phyloP scores from a whole-genome alignment of 2,113 vertebrate genomes.

The Rhipidura dahli region DNA sequence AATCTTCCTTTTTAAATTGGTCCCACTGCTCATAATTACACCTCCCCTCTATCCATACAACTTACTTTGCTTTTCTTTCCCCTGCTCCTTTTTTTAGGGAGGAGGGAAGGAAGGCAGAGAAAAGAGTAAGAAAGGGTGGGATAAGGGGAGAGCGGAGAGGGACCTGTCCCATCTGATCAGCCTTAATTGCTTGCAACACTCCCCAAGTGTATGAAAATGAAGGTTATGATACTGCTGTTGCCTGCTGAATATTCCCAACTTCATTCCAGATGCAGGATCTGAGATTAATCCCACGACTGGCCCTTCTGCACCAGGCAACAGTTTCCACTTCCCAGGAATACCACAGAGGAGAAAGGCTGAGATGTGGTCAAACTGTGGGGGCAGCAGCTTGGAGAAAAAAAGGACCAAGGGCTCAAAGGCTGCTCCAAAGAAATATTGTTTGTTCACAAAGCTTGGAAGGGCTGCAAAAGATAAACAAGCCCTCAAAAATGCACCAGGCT shows the following conservation, averaged over 20 bases:
- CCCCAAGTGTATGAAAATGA: neutral
- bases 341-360: neutral
- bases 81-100: neutral
- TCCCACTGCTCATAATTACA: constrained; percentile 59
- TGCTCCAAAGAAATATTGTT: neutral
- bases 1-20: constrained; percentile 47
- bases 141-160: neutral
- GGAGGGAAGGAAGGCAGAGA: neutral
- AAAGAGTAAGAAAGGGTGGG: neutral
- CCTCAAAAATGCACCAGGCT: neutral
- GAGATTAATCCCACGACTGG: neutral
- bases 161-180: neutral
- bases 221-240: neutral
- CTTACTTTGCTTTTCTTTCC: neutral
- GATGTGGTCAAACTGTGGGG: neutral
- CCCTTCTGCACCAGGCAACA: neutral
- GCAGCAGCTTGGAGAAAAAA: neutral
- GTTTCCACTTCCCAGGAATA: neutral
- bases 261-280: neutral
- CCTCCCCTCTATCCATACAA: neutral
- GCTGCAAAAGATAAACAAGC: neutral
- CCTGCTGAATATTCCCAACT: neutral
- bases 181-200: neutral
- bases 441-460: neutral
- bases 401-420: neutral